Evolutionary conservation across 2,888 invertebrate genomes (phyloP).

Genomic region (Tetropium fuscum): DNA sequence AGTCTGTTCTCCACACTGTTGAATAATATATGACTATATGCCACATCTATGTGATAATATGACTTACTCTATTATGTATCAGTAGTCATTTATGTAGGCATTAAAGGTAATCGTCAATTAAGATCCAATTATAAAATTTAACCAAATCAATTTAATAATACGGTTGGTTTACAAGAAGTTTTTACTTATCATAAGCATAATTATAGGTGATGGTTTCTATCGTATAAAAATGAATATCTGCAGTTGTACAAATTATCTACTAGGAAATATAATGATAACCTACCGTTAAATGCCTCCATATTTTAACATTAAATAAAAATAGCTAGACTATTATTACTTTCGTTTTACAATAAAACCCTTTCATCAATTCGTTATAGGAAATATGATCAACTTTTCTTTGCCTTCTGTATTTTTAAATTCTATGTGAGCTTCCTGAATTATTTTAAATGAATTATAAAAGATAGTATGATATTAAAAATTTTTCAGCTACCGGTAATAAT

Average conservation of each 20-base stretch:
- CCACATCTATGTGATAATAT: no score
- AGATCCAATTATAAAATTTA: no score
- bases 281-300: conserved; percentile 4
- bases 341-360: not conserved
- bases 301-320: conserved; percentile 7
- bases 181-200: not conserved
- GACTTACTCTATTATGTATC: no score
- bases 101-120: no score
- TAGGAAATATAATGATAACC: conserved; percentile 1
- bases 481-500: conserved; percentile 38
- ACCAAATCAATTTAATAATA: no score
- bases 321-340: conserved; percentile 1
- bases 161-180: no score
- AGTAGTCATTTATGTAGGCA: no score
- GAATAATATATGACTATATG: no score
- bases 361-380: not conserved
- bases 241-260: not conserved
- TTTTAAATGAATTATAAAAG: conserved; percentile 34
- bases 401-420: conserved; percentile 6
- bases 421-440: conserved; percentile 35
- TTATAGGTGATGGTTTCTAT: not conserved
- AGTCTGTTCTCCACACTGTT: no score
- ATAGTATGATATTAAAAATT: conserved; percentile 37
- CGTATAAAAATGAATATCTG: not conserved
- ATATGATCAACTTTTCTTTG: conserved; percentile 1